Base-by-base conservation (phyloP, 2,797 vertebrate genomes). In the Mastacembelus armatus region DNA sequence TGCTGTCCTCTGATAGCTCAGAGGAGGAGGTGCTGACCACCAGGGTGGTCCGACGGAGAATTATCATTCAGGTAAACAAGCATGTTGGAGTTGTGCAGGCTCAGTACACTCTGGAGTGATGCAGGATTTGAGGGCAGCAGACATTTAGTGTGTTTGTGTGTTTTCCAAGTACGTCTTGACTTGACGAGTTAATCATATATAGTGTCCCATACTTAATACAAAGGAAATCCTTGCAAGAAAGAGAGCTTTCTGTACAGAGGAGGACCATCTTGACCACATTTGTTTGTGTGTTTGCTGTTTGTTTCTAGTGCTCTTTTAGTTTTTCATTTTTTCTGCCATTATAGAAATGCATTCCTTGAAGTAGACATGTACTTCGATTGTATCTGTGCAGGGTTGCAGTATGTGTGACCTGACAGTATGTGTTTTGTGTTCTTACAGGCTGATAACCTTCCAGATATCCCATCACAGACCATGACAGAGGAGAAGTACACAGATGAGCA, bases 1-100 rank as follows among this genome's bases (percentile, higher is more conserved):
- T 88, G 88, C 94, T 96, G 93, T 96, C 96, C 83, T 95, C 96
- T 89, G 92, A 92, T 92, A 98, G 96, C 93, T 98, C 96, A 35
- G 98, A 98, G 90, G 97, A 99, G 5, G 96, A 98, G 77, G 94
- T 95, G 87, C 91, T 99, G 89, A 99, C 97, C 66, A 98, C 97
- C 93, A 95, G 98, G 91, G 95, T 99, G 81, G 84, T 99, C 84
- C 96, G 95, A 63, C 96, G 97, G 52, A 95, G 97, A 86, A 95
- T 99, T 79, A 96, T 99, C 76, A 98, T 99, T 72, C 96, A 99
- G 98, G 98, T 98, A 98, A 86, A 79, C 48, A 10, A 61, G 71
- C 74, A 69, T 45, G 84, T 80, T 45, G 62, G 71, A 44, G 58
- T 29, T 27, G 27, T 51, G 62, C 55, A 35, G 40, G 47, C 10